phyloP scores from a whole-genome alignment of 1,140 invertebrate genomes.

The Polypedilum pembai region DNA sequence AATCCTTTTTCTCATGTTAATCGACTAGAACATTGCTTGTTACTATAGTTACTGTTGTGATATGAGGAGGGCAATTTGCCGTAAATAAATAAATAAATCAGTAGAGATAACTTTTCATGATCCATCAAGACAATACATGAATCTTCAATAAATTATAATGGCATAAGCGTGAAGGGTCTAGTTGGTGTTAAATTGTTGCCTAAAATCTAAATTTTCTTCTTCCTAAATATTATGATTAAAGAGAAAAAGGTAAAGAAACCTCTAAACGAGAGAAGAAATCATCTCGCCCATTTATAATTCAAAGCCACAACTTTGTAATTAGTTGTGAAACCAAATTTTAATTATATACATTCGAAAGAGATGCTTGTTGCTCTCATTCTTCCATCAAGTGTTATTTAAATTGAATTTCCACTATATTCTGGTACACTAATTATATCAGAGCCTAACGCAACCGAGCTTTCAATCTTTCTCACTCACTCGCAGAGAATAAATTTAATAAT shows the following conservation, averaged over 20 bases:
- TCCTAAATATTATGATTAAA: too few species aligned
- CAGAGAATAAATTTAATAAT: background rate
- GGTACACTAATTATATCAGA: background rate
- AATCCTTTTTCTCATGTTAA: conserved; percentile 18
- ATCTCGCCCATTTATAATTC: conserved; percentile 12
- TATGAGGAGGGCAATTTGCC: background rate
- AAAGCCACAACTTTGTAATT: background rate
- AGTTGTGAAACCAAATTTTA: conserved; percentile 13
- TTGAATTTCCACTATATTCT: background rate
- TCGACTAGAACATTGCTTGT: background rate
- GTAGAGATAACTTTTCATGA: background rate
- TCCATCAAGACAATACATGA: conserved; percentile 17
- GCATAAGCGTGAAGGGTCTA: background rate
- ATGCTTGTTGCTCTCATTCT: background rate
- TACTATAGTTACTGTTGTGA: too few species aligned
- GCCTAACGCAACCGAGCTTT: background rate
- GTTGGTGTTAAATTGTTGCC: background rate
- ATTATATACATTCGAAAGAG: background rate
- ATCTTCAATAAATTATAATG: conserved; percentile 11
- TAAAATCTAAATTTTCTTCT: background rate
- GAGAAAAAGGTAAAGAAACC: background rate
- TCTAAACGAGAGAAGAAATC: background rate
- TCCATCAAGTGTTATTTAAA: background rate
- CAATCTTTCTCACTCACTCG: background rate
- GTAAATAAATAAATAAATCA: conserved; percentile 20